Percentiles rank a stretch among this genome's conserved stretches.
Evolutionary conservation across 2,888 invertebrate species (phyloP).

Genomic region (Teleogryllus oceanicus): DNA sequence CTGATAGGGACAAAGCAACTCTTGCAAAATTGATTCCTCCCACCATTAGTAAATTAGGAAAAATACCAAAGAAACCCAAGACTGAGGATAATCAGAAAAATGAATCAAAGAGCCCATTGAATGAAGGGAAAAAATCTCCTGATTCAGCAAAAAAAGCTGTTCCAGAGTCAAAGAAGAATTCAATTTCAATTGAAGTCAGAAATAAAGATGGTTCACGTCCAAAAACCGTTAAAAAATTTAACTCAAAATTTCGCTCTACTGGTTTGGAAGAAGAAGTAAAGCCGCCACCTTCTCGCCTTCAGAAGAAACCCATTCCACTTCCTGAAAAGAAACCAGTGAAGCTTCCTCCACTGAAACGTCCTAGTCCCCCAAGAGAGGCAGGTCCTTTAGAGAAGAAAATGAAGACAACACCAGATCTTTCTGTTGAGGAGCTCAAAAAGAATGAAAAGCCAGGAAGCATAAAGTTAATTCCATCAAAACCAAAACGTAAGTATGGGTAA

Average conservation of each 20-base stretch:
- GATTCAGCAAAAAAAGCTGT: conserved; percentile 35
- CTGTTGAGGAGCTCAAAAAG: conserved; percentile 41
- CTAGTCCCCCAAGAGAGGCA: conserved; percentile 41
- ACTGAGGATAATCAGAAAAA: conserved; percentile 43
- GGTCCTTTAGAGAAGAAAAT: conserved; percentile 73
- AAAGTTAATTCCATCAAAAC: conserved; percentile 83
- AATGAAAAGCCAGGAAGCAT: conserved; percentile 73
- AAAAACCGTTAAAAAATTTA: conserved; percentile 87
- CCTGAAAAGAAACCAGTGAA: conserved; percentile 44
- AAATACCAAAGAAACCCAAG: conserved; percentile 70
- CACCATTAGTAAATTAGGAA: conserved; percentile 69
- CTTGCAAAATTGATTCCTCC: conserved; percentile 64
- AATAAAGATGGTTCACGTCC: conserved; percentile 64
- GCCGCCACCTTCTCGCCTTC: conserved; percentile 73
- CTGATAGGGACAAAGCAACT: conserved; percentile 66
- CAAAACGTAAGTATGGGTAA: conserved; percentile 77
- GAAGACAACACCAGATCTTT: conserved; percentile 55
- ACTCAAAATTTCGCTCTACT: conserved; percentile 87
- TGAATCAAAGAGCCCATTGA: conserved; percentile 33
- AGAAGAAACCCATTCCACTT: conserved; percentile 55
- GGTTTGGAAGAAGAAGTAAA: conserved; percentile 84
- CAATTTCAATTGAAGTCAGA: conserved; percentile 77
- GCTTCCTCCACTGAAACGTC: conserved; percentile 45
- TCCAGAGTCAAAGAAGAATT: conserved; percentile 57
- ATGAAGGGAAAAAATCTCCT: conserved; percentile 35